A percentile compares a stretch with the other conserved stretches of the same genome.
These are phyloP conservation scores for Erebia epiphron DNA, from an alignment of 2,888 invertebrate species.

Conservation along the genomic window DNA sequence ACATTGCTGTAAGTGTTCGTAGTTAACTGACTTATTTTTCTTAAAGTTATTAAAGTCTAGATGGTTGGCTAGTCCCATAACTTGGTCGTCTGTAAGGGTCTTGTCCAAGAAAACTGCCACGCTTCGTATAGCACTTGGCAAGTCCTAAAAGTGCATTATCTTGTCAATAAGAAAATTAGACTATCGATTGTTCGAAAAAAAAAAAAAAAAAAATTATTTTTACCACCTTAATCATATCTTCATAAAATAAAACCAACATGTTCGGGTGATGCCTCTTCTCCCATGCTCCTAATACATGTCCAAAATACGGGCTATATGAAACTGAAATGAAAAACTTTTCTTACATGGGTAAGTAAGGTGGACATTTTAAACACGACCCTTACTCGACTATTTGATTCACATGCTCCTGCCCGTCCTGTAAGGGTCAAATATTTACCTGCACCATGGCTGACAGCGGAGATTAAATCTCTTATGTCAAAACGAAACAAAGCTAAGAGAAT, in stretches of 20 bases:
- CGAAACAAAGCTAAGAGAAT: too few species aligned
- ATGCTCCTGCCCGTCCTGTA: too few species aligned
- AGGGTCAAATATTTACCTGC: too few species aligned
- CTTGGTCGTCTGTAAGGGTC: conserved; percentile 72
- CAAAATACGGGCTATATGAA: conserved; percentile 85
- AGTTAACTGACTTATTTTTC: conserved; percentile 88
- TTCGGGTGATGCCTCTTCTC: conserved; percentile 83
- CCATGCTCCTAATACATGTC: conserved; percentile 88
- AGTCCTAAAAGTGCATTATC: conserved; percentile 62
- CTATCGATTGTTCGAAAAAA: not conserved
- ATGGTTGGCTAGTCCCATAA: conserved; percentile 83
- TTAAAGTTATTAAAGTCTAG: conserved; percentile 89
- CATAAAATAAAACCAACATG: conserved; percentile 90
- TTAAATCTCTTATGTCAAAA: too few species aligned
- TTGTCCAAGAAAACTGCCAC: conserved; percentile 83
- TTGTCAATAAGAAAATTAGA: not conserved
- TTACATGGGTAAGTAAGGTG: too few species aligned
- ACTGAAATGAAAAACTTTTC: conserved; percentile 55
- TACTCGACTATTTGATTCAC: too few species aligned
- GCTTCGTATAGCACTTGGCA: conserved; percentile 69
- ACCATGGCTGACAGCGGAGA: too few species aligned
- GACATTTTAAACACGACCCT: too few species aligned
- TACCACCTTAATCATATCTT: conserved; percentile 87
- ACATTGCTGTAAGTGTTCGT: conserved; percentile 73
- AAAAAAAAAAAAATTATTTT: not conserved